Percentiles rank a stretch among this genome's conserved stretches.
phyloP scores from a whole-genome alignment of 35 echinoderm and acorn worm species.

The Stichopus chloronotus region DNA sequence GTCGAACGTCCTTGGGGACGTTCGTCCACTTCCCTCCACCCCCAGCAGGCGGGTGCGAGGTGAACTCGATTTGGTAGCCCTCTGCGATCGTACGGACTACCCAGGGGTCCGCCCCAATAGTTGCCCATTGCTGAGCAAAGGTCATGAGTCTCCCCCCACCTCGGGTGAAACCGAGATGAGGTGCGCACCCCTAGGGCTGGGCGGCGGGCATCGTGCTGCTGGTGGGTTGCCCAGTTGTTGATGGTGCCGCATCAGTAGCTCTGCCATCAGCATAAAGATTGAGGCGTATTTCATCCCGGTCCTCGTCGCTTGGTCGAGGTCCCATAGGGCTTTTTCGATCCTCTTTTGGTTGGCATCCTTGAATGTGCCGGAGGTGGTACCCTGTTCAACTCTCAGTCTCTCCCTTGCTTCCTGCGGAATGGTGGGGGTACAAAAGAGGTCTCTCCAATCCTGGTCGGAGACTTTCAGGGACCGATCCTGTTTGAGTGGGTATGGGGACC shows the following conservation, averaged over 20 bases:
- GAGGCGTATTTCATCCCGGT: background rate
- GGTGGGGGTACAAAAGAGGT: background rate
- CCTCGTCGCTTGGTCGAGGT: background rate
- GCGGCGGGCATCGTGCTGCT: background rate
- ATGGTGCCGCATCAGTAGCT: background rate
- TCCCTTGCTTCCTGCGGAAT: background rate
- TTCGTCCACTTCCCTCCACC: too few species aligned
- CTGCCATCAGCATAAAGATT: background rate
- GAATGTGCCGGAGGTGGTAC: background rate
- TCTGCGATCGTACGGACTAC: background rate
- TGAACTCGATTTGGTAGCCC: background rate
- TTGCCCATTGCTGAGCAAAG: background rate
- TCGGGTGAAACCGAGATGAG: background rate
- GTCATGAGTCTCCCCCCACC: background rate
- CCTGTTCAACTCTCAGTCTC: background rate
- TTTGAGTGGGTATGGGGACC: background rate
- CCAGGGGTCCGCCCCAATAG: background rate
- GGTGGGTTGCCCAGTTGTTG: background rate
- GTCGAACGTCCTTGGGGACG: too few species aligned
- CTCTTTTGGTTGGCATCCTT: background rate
- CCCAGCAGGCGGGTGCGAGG: background rate
- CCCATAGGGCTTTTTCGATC: background rate
- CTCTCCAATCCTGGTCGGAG: background rate
- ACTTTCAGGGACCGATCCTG: background rate
- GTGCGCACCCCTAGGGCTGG: background rate